Percentiles rank a stretch among this genome's conserved stretches.
phyloP scores from a whole-genome alignment of 1,140 invertebrate genomes.

The Sycophila sp. region DNA sequence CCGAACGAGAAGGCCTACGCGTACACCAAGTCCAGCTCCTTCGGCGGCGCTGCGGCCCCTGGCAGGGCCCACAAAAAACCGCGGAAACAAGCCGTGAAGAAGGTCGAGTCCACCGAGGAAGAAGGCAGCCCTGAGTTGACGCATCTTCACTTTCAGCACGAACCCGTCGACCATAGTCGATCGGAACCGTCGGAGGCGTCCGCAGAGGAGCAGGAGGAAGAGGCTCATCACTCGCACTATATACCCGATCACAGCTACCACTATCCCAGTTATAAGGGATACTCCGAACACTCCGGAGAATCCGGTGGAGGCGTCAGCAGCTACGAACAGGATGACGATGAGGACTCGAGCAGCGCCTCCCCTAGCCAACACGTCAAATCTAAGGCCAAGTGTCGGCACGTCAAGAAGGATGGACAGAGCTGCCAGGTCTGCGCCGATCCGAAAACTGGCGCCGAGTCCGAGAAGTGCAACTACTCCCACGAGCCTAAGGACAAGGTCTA shows the following conservation, averaged over 20 bases:
- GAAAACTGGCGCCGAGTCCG: slow-evolving; percentile 75
- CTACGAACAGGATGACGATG: background rate
- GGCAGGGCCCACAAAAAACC: slow-evolving; percentile 26
- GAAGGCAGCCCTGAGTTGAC: too few species aligned
- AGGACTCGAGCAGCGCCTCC: background rate
- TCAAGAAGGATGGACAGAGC: slow-evolving; percentile 71
- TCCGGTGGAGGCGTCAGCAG: background rate
- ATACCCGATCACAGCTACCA: slow-evolving; percentile 13
- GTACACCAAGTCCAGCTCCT: slow-evolving; percentile 57
- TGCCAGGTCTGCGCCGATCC: slow-evolving; percentile 76
- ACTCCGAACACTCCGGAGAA: background rate
- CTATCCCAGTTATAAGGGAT: slow-evolving; percentile 16
- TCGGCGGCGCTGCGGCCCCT: slow-evolving; percentile 39
- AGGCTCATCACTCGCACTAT: slow-evolving; percentile 13
- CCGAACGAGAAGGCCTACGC: slow-evolving; percentile 74
- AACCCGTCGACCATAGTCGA: background rate
- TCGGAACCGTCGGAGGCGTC: background rate
- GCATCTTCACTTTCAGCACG: too few species aligned
- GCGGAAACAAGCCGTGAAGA: background rate
- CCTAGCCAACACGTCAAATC: background rate
- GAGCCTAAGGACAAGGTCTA: slow-evolving; percentile 77
- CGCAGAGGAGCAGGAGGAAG: background rate
- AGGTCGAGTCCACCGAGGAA: background rate
- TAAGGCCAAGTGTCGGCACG: slow-evolving; percentile 29
- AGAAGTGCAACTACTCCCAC: slow-evolving; percentile 76